Evolutionary conservation across 2,888 invertebrate genomes (phyloP).

Genomic region (Orchesella flavescens): DNA sequence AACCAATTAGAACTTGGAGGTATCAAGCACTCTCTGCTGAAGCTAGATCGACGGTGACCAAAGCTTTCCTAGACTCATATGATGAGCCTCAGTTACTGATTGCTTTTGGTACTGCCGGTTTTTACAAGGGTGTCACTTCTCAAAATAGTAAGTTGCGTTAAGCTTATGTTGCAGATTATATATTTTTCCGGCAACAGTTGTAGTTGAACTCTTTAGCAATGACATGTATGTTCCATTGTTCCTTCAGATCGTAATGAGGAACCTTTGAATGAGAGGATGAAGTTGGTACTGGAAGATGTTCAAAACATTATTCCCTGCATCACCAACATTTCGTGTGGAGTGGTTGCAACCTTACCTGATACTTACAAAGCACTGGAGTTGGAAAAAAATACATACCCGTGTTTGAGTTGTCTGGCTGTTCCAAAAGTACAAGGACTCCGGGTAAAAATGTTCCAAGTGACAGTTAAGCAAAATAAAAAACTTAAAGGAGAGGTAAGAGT

Average conservation of each 20-base stretch:
- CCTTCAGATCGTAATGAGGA: no score
- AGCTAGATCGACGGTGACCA: conserved; percentile 15
- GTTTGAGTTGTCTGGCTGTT: conserved; percentile 63
- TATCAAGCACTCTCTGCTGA: conserved; percentile 8
- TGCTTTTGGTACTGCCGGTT: conserved; percentile 54
- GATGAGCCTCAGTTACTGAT: conserved; percentile 60
- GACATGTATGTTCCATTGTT: no score
- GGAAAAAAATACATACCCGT: conserved; percentile 60
- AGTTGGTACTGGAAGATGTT: conserved; percentile 12
- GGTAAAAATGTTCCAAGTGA: conserved; percentile 55
- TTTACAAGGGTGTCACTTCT: conserved; percentile 38
- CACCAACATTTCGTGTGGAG: conserved; percentile 62
- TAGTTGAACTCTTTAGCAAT: no score
- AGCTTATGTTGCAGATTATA: no score
- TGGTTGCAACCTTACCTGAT: conserved; percentile 53
- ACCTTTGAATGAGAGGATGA: conserved; percentile 18
- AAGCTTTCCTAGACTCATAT: conserved; percentile 40
- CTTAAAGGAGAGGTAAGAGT: conserved; percentile 57
- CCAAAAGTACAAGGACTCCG: conserved; percentile 68
- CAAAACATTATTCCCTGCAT: conserved; percentile 48
- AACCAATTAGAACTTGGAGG: neutral
- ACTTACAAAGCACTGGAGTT: conserved; percentile 49
- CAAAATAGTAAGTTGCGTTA: conserved; percentile 17
- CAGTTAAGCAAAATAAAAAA: conserved; percentile 32
- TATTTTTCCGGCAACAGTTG: no score